Evolutionary conservation across 1,140 invertebrate species (phyloP).

Genomic region (Bombus ignitus): DNA sequence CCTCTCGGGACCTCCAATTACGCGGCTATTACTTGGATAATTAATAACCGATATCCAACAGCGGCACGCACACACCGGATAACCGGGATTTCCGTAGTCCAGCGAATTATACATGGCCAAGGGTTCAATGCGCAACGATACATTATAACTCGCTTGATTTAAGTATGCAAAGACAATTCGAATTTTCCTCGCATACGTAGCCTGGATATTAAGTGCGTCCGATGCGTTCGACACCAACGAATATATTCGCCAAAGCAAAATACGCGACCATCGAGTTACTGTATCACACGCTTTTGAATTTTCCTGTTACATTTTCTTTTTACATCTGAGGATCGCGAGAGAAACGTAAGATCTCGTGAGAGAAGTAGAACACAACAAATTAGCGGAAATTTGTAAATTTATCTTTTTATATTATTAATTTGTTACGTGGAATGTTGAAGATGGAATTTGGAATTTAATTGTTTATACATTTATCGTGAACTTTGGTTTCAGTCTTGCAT

Average conservation of each 20-base stretch:
- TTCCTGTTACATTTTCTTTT: too few relatives aligned
- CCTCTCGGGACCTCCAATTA: slow-evolving; percentile 64
- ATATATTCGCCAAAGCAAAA: not conserved
- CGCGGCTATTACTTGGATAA: slow-evolving; percentile 70
- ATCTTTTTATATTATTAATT: too few relatives aligned
- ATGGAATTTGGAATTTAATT: too few relatives aligned
- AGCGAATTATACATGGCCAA: slow-evolving; percentile 51
- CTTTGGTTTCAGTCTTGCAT: too few relatives aligned
- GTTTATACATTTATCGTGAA: too few relatives aligned
- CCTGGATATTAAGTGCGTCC: slow-evolving; percentile 3
- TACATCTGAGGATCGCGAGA: too few relatives aligned
- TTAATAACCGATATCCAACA: slow-evolving; percentile 70
- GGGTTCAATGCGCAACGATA: slow-evolving; percentile 36
- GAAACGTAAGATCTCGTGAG: too few relatives aligned
- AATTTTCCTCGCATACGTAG: not conserved
- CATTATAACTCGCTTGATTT: slow-evolving; percentile 27
- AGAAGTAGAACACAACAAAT: too few relatives aligned
- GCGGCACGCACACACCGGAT: slow-evolving; percentile 51
- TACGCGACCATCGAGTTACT: not conserved
- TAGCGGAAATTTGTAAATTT: too few relatives aligned
- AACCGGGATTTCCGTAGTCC: slow-evolving; percentile 58
- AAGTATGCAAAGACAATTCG: slow-evolving; percentile 25
- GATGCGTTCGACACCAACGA: not conserved
- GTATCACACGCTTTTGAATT: not conserved
- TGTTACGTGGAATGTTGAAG: too few relatives aligned